Evolutionary conservation across 2,113 vertebrate species (phyloP).

Genomic region (Parus major): DNA sequence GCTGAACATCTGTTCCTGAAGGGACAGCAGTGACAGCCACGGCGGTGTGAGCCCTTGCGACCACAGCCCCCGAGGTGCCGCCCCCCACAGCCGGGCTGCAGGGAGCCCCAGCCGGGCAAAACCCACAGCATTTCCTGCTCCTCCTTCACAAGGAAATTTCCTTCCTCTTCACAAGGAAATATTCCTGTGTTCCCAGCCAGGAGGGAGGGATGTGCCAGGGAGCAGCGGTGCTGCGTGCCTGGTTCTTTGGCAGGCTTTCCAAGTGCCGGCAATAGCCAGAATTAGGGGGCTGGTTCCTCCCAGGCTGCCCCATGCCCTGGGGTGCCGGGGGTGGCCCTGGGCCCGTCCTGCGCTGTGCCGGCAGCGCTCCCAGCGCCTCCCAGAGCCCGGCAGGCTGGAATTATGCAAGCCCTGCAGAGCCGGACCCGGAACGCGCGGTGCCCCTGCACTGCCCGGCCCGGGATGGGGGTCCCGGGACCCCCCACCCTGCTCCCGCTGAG

Average conservation of each 20-base stretch:
- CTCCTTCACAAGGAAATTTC: neutral
- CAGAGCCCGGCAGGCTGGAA: neutral
- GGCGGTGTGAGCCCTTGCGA: neutral
- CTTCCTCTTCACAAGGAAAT: neutral
- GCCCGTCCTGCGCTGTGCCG: neutral
- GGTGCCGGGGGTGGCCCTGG: rapidly evolving
- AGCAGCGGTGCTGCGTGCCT: neutral
- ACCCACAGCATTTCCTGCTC: rapidly evolving
- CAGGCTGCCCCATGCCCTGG: rapidly evolving
- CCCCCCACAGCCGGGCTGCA: rapidly evolving
- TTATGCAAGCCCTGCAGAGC: slow-evolving; percentile 57
- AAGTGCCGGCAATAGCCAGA: neutral
- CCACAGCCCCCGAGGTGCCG: rapidly evolving
- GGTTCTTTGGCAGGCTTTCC: neutral
- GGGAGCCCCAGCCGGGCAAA: neutral
- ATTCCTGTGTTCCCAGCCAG: neutral
- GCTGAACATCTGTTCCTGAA: rapidly evolving
- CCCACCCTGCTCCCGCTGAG: rapidly evolving
- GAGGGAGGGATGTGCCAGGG: neutral
- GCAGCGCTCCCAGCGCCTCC: neutral
- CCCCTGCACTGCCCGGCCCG: neutral
- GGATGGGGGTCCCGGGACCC: rapidly evolving
- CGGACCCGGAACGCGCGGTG: neutral
- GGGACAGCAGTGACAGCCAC: neutral
- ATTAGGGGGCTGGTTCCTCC: neutral